Percentiles rank a stretch among this genome's conserved stretches.
Evolutionary conservation across 37 sponge, comb jelly and placozoan genomes (phyloP).

Genomic region (Chondrosia reniformis): DNA sequence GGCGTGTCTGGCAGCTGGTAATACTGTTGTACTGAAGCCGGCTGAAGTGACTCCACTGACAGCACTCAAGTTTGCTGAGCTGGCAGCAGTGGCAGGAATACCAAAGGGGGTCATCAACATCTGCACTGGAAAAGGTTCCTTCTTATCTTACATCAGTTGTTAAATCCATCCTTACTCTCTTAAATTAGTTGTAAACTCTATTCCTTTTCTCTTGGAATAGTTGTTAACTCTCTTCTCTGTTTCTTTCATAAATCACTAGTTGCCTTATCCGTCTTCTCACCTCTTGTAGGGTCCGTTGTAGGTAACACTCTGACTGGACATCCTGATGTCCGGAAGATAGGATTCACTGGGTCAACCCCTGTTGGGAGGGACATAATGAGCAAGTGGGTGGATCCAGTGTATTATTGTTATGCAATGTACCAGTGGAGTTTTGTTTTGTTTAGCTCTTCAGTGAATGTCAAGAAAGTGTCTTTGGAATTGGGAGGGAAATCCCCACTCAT

Average conservation of each 20-base stretch:
- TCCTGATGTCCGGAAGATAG: slow-evolving; percentile 81
- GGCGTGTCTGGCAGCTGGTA: slow-evolving; percentile 90
- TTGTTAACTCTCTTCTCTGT: no score
- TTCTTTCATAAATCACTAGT: no score
- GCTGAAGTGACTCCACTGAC: slow-evolving; percentile 92
- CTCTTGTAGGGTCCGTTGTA: slow-evolving; percentile 57
- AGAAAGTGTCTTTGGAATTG: slow-evolving; percentile 89
- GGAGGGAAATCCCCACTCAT: slow-evolving; percentile 96
- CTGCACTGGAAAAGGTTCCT: slow-evolving; percentile 80
- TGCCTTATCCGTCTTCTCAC: no score
- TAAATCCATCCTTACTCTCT: no score
- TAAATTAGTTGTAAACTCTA: no score
- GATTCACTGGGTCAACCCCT: slow-evolving; percentile 93
- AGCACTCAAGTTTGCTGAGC: slow-evolving; percentile 89
- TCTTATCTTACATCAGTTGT: no score
- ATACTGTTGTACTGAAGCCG: slow-evolving; percentile 90
- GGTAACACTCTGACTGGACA: slow-evolving; percentile 85
- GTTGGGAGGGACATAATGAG: slow-evolving; percentile 89
- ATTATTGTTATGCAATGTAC: background rate
- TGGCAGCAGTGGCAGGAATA: slow-evolving; percentile 83
- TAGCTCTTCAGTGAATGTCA: slow-evolving; percentile 82
- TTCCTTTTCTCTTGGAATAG: no score
- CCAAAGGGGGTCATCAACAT: slow-evolving; percentile 90
- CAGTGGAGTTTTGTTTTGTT: background rate
- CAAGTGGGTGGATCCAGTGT: slow-evolving; percentile 27